phyloP scores from a whole-genome alignment of 2,797 vertebrate species.

The Parambassis ranga region DNA sequence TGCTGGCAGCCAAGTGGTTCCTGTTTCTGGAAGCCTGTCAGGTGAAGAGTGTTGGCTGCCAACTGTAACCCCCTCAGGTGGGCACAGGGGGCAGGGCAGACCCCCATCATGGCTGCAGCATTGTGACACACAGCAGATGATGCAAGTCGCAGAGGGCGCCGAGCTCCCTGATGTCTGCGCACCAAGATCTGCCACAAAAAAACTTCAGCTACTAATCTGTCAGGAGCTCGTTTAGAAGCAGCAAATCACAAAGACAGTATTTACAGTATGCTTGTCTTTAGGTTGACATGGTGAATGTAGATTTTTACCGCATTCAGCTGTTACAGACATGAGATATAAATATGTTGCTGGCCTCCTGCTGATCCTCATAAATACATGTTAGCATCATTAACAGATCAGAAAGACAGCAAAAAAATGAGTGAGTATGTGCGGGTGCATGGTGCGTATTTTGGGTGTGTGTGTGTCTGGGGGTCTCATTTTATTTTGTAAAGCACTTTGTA shows the following conservation, averaged over 20 bases:
- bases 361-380: not conserved
- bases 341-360: not conserved
- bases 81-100: conserved; percentile 44
- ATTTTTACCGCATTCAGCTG: not conserved
- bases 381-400: not conserved
- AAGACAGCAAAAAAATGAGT: too few species aligned
- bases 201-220: not conserved
- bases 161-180: conserved; percentile 27
- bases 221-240: conserved; percentile 1
- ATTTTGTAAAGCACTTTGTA: too few species aligned
- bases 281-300: not conserved
- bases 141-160: conserved; percentile 17
- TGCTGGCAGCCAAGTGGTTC: conserved; percentile 64
- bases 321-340: not conserved
- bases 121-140: conserved; percentile 69
- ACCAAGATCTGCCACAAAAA: conserved; percentile 27
- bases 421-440: too few species aligned
- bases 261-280: not conserved
- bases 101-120: conserved; percentile 33
- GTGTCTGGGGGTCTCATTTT: too few species aligned
- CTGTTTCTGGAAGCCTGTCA: conserved; percentile 66
- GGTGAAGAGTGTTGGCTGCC: conserved; percentile 61
- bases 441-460: too few species aligned
- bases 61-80: conserved; percentile 67
- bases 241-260: not conserved